phyloP scores from a whole-genome alignment of 2,113 vertebrate species.

The Cyprinodon brontotheroides region DNA sequence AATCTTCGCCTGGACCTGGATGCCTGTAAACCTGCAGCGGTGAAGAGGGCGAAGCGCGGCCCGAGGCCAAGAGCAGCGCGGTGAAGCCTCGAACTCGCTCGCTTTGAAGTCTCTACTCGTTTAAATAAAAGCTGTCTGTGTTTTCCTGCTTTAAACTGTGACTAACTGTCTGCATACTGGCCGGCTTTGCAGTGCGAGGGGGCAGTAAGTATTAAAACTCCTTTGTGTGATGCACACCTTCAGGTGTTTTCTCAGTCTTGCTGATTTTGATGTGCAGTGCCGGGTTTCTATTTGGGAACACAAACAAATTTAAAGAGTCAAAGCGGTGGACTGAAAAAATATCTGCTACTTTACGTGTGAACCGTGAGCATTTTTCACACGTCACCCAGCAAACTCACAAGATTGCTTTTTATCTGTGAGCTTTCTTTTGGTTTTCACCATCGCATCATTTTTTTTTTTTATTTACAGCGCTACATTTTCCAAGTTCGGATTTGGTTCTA shows the following conservation, averaged over 20 bases:
- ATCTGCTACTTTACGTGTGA: background rate
- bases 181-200: constrained; percentile 91
- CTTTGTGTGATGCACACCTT: constrained; percentile 10
- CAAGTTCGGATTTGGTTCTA: no score
- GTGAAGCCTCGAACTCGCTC: constrained; percentile 73
- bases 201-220: constrained; percentile 90
- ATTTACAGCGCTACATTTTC: background rate
- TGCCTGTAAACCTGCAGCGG: constrained; percentile 89
- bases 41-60: constrained; percentile 94
- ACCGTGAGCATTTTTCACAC: constrained; percentile 3
- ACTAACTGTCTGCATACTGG: constrained; percentile 77
- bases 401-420: background rate
- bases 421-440: no score
- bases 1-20: constrained; percentile 94
- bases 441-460: background rate
- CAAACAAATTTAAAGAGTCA: background rate
- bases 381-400: background rate
- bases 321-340: constrained; percentile 19
- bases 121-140: background rate
- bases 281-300: background rate
- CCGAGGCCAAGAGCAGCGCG: constrained; percentile 91
- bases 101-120: constrained; percentile 4
- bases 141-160: constrained; percentile 1
- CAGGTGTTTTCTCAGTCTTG: constrained; percentile 64
- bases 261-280: constrained; percentile 58